Percentiles rank a stretch among this genome's conserved stretches.
These are phyloP conservation scores for Lagodon rhomboides DNA, from an alignment of 2,797 vertebrate species.

Conservation along the genomic window DNA sequence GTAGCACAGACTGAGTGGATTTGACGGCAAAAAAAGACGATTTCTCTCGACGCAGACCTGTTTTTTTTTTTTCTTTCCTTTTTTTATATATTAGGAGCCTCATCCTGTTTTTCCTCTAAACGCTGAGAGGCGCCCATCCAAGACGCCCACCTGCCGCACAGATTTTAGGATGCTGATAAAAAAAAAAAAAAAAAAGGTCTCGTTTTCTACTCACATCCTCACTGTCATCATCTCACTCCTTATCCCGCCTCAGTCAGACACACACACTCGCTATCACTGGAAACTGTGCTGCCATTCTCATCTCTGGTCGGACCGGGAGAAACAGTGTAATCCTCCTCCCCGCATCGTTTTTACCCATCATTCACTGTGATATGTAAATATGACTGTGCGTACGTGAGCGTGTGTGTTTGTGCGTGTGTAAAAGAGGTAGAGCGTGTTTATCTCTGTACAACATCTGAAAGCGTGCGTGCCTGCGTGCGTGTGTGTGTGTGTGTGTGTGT, in stretches of 20 bases:
- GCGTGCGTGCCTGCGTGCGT: constrained; percentile 32
- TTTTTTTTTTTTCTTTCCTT: constrained; percentile 45
- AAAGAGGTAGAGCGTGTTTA: constrained; percentile 67
- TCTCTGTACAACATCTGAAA: constrained; percentile 74
- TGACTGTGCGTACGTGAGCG: constrained; percentile 64
- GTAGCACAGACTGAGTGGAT: constrained; percentile 76
- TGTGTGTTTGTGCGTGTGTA: constrained; percentile 48
- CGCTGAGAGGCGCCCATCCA: constrained; percentile 46
- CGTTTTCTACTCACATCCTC: constrained; percentile 73
- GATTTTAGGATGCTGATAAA: constrained; percentile 64
- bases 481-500: constrained; percentile 46
- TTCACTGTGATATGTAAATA: constrained; percentile 90
- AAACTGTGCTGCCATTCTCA: constrained; percentile 75
- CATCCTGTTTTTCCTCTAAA: constrained; percentile 58
- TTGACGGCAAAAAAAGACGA: constrained; percentile 30
- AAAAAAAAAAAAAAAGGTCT: constrained; percentile 35
- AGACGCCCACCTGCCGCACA: constrained; percentile 38
- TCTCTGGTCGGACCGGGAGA: constrained; percentile 70
- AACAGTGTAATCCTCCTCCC: constrained; percentile 69
- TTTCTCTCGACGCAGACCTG: constrained; percentile 39
- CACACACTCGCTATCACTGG: constrained; percentile 63
- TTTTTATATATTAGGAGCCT: constrained; percentile 46
- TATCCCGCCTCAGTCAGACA: constrained; percentile 68
- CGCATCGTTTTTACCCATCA: constrained; percentile 77
- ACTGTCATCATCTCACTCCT: constrained; percentile 73